Conservation (phyloP, 2,888 invertebrate species). For the Onthophagus sagittarius region DNA sequence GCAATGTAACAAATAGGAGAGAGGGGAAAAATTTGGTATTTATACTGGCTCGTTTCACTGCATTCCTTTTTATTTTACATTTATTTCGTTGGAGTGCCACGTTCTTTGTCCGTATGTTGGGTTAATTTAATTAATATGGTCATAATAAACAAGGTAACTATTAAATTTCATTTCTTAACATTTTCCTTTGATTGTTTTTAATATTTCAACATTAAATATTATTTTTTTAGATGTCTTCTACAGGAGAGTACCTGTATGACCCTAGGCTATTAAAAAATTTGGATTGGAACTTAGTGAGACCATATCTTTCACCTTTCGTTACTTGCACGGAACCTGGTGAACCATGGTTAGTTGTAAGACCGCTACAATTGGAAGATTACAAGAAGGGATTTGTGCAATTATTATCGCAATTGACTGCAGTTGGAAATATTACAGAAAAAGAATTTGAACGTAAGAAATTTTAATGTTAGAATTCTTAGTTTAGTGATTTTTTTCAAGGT, state of each 20-base stretch:
- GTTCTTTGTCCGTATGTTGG: not conserved
- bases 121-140: not conserved
- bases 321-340: slow-evolving; percentile 70
- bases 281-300: slow-evolving; percentile 61
- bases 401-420: slow-evolving; percentile 77
- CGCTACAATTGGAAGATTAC: slow-evolving; percentile 74
- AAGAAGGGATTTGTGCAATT: slow-evolving; percentile 80
- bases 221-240: slow-evolving; percentile 18
- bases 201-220: not conserved
- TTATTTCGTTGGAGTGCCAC: not conserved
- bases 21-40: not conserved
- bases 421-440: slow-evolving; percentile 73
- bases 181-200: not conserved
- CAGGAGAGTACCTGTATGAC: slow-evolving; percentile 55
- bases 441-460: slow-evolving; percentile 74
- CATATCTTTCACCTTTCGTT: slow-evolving; percentile 65
- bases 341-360: slow-evolving; percentile 71
- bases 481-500: not conserved
- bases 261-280: slow-evolving; percentile 62
- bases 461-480: not conserved
- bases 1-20: not conserved
- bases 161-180: not conserved
- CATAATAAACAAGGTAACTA: not conserved
- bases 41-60: not conserved
- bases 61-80: not conserved